Conservation (phyloP, 2,888 invertebrate genomes). For the Brenthis ino region DNA sequence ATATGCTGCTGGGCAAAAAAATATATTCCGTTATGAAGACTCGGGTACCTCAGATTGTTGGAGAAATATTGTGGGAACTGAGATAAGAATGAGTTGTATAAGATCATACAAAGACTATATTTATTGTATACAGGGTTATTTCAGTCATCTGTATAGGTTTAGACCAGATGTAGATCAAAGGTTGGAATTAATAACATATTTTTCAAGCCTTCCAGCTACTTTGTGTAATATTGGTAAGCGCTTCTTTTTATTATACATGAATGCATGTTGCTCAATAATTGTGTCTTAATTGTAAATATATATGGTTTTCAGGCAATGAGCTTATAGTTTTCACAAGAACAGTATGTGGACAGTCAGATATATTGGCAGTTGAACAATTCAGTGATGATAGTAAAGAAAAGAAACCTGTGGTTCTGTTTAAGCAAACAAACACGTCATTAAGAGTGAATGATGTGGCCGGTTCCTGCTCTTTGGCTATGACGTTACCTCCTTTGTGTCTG, state of each 20-base stretch:
- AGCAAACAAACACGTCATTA: slow-evolving; percentile 43
- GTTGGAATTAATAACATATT: slow-evolving; percentile 52
- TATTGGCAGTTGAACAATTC: slow-evolving; percentile 58
- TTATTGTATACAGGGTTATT: slow-evolving; percentile 66
- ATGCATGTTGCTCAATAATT: background rate
- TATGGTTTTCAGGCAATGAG: slow-evolving; percentile 54
- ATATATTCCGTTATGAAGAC: slow-evolving; percentile 61
- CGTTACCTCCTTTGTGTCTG: slow-evolving; percentile 50
- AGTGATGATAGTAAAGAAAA: slow-evolving; percentile 38
- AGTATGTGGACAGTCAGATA: slow-evolving; percentile 48
- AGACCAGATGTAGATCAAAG: slow-evolving; percentile 52
- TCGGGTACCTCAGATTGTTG: slow-evolving; percentile 51
- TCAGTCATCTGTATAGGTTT: slow-evolving; percentile 61
- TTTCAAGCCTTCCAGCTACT: slow-evolving; percentile 56
- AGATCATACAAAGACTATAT: slow-evolving; percentile 61
- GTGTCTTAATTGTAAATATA: background rate
- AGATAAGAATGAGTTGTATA: slow-evolving; percentile 57
- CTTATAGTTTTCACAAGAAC: slow-evolving; percentile 60
- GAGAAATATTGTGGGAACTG: slow-evolving; percentile 49
- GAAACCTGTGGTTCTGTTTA: slow-evolving; percentile 49
- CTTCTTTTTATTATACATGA: background rate
- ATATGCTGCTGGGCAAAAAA: slow-evolving; percentile 60
- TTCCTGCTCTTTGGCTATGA: slow-evolving; percentile 53
- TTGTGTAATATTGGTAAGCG: slow-evolving; percentile 63
- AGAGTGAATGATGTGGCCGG: slow-evolving; percentile 64